Evolutionary conservation across 2,797 vertebrate species (phyloP).

Genomic region (Simalia tracyae): DNA sequence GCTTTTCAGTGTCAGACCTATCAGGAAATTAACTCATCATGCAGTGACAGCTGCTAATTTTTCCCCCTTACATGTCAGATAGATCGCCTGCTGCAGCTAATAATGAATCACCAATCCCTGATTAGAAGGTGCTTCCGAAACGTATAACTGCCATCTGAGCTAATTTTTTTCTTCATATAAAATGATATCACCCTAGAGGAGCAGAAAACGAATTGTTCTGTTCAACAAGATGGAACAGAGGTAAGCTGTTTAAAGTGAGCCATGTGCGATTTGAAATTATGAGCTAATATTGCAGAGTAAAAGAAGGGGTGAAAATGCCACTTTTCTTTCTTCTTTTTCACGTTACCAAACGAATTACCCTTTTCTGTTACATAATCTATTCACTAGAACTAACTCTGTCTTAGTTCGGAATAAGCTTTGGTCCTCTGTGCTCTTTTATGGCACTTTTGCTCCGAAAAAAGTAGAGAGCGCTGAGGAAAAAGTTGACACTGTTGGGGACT

Average conservation of each 20-base stretch:
- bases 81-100: slow-evolving; percentile 90
- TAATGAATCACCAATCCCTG: slow-evolving; percentile 92
- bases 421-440: slow-evolving; percentile 30
- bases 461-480: background rate
- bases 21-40: slow-evolving; percentile 99
- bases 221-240: slow-evolving; percentile 70
- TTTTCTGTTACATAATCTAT: slow-evolving; percentile 65
- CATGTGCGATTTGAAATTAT: slow-evolving; percentile 70
- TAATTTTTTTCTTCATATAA: slow-evolving; percentile 80
- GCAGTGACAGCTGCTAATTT: slow-evolving; percentile 97
- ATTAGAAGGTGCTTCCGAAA: slow-evolving; percentile 89
- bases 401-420: slow-evolving; percentile 49
- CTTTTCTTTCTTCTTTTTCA: slow-evolving; percentile 67
- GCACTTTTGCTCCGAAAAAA: slow-evolving; percentile 17
- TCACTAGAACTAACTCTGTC: slow-evolving; percentile 54
- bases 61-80: slow-evolving; percentile 91
- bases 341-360: slow-evolving; percentile 68
- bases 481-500: background rate
- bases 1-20: slow-evolving; percentile 89
- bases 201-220: slow-evolving; percentile 71
- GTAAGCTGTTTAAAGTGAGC: slow-evolving; percentile 65
- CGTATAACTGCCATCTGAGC: slow-evolving; percentile 77
- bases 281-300: slow-evolving; percentile 70
- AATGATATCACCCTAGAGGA: slow-evolving; percentile 79
- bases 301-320: slow-evolving; percentile 71